Evolutionary conservation across 2,888 invertebrate genomes (phyloP).

Genomic region (Scaptodrosophila latifasciaeformis): DNA sequence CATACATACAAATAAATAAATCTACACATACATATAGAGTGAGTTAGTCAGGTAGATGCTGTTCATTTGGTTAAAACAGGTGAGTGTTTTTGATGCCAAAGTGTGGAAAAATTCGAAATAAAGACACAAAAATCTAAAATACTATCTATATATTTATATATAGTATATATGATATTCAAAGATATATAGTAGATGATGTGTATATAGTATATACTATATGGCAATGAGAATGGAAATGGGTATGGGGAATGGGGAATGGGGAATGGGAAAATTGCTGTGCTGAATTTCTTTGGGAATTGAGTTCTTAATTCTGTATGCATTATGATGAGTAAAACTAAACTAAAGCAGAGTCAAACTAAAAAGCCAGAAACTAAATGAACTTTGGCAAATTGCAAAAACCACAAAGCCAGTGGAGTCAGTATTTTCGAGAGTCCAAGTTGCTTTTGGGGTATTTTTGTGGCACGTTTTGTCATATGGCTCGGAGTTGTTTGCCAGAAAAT

Average conservation of each 20-base stretch:
- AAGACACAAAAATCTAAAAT: slow-evolving; percentile 28
- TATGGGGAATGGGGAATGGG: too few relatives aligned
- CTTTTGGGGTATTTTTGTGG: too few relatives aligned
- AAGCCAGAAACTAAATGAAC: slow-evolving; percentile 20
- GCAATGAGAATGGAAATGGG: too few relatives aligned
- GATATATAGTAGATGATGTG: too few relatives aligned
- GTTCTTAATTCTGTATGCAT: slow-evolving; percentile 15
- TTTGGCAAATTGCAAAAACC: slow-evolving; percentile 40
- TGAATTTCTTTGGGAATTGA: slow-evolving; percentile 29
- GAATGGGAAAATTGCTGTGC: too few relatives aligned
- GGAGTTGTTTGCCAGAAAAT: slow-evolving; percentile 31
- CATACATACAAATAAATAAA: too few relatives aligned
- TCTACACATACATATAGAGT: neutral
- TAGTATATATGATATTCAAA: too few relatives aligned
- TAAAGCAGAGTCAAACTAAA: slow-evolving; percentile 1
- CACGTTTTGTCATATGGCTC: slow-evolving; percentile 14
- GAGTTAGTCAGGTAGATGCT: neutral
- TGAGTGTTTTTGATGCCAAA: slow-evolving; percentile 63
- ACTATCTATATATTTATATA: neutral
- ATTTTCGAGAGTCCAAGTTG: neutral
- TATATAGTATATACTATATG: too few relatives aligned
- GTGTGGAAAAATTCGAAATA: slow-evolving; percentile 31
- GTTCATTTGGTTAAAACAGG: slow-evolving; percentile 44
- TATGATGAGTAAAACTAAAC: slow-evolving; percentile 19
- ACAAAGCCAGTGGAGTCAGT: slow-evolving; percentile 23